A percentile compares a stretch with the other conserved stretches of the same genome.
phyloP scores from a whole-genome alignment of 2,888 invertebrate genomes.

The Scaptodrosophila latifasciaeformis region DNA sequence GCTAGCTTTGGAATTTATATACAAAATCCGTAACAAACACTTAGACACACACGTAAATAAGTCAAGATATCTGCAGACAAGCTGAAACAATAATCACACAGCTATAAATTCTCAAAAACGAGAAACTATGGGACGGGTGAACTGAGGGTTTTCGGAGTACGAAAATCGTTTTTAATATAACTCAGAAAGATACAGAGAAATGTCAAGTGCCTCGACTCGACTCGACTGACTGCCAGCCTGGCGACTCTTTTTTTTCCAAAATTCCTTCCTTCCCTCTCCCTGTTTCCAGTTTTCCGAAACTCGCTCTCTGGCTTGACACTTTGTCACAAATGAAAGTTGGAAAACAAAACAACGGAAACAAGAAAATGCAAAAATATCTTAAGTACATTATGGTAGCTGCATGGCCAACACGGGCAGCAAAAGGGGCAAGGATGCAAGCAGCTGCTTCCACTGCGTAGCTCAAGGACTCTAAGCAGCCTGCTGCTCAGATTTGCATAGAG shows the following conservation, averaged over 20 bases:
- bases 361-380: conserved; percentile 49
- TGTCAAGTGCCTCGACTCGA: not conserved
- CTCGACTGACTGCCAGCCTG: not conserved
- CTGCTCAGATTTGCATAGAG: conserved; percentile 45
- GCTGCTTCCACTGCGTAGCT: conserved; percentile 25
- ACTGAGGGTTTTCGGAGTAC: too few species aligned
- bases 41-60: conserved; percentile 28
- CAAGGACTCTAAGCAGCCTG: conserved; percentile 46
- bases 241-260: too few species aligned
- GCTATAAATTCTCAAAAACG: conserved; percentile 46
- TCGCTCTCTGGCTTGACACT: conserved; percentile 44
- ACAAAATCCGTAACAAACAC: conserved; percentile 26
- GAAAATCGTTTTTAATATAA: conserved; percentile 50
- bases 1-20: conserved; percentile 33
- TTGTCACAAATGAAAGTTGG: conserved; percentile 53
- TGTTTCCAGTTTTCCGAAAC: not conserved
- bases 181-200: conserved; percentile 11
- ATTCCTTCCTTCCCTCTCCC: not conserved
- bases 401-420: not conserved
- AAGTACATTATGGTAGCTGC: conserved; percentile 41
- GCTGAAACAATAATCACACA: conserved; percentile 60
- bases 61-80: conserved; percentile 41
- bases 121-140: too few species aligned
- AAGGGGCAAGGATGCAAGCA: conserved; percentile 6
- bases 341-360: conserved; percentile 22